A percentile compares a stretch with the other conserved stretches of the same genome.
phyloP scores from a whole-genome alignment of 2,888 invertebrate species.

The Limnephilus lunatus region DNA sequence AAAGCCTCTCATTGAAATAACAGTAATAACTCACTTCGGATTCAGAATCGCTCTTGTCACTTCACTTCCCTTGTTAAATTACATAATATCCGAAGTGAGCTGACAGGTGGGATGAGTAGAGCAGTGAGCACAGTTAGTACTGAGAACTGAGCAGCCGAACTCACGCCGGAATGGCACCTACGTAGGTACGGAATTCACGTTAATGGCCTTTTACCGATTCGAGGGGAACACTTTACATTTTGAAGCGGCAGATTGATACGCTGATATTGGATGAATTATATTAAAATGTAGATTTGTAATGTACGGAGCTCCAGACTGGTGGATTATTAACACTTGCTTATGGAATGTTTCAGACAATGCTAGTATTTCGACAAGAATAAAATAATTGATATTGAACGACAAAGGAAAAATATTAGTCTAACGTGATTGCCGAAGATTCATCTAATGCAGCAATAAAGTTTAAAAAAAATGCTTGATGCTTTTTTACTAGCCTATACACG shows the following conservation, averaged over 20 bases:
- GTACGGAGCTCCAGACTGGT: neutral
- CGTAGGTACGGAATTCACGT: neutral
- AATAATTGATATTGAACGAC: no score
- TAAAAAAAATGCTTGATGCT: no score
- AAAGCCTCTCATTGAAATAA: neutral
- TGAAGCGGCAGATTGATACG: neutral
- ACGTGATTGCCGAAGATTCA: no score
- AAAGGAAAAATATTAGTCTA: no score
- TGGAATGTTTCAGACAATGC: no score
- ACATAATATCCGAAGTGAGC: constrained; percentile 17
- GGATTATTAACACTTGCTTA: neutral
- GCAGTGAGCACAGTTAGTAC: neutral
- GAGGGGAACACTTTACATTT: neutral
- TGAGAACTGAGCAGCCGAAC: neutral
- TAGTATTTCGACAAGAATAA: no score
- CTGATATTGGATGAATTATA: neutral
- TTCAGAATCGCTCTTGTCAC: neutral
- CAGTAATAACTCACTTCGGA: neutral
- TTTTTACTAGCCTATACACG: no score
- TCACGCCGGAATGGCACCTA: neutral
- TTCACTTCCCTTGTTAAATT: constrained; percentile 21
- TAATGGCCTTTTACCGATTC: neutral
- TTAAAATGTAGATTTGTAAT: neutral
- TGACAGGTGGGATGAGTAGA: neutral
- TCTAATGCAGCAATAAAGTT: no score